phyloP scores from a whole-genome alignment of 2,797 vertebrate genomes.

The Hippopotamyrus pictus region DNA sequence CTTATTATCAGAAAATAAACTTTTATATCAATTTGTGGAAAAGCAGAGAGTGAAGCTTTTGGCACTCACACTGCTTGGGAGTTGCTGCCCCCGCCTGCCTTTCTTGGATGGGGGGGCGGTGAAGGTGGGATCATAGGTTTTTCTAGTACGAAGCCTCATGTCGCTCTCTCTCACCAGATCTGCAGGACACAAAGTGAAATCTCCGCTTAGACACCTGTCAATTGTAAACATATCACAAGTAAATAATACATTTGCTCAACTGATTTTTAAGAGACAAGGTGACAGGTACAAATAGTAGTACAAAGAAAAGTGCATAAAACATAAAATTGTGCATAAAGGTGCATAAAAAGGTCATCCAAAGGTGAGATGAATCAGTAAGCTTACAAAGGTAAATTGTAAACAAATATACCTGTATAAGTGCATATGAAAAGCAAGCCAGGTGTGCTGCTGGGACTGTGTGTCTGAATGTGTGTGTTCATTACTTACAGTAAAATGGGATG shows the following conservation, averaged over 20 bases:
- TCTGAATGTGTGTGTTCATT: neutral
- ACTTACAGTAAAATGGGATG: neutral
- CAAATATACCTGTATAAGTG: neutral
- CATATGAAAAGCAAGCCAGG: neutral
- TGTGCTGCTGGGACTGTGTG: neutral
- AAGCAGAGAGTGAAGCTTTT: neutral
- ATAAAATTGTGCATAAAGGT: neutral
- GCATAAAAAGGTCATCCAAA: neutral
- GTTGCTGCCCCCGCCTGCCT: neutral
- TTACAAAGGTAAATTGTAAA: neutral
- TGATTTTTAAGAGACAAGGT: neutral
- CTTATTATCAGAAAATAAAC: neutral
- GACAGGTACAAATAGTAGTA: neutral
- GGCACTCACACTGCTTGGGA: neutral
- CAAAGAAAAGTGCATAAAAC: neutral
- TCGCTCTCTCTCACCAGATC: neutral
- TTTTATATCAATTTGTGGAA: neutral
- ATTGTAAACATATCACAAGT: neutral
- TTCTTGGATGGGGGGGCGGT: neutral
- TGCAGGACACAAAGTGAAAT: neutral
- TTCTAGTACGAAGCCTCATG: neutral
- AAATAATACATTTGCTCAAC: neutral
- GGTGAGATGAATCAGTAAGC: neutral
- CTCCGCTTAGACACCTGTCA: neutral
- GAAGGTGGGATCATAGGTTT: conserved; percentile 9